These are phyloP conservation scores for Rhadina sibilatrix DNA, from an alignment of 2,113 vertebrate genomes.

Conservation along the genomic window DNA sequence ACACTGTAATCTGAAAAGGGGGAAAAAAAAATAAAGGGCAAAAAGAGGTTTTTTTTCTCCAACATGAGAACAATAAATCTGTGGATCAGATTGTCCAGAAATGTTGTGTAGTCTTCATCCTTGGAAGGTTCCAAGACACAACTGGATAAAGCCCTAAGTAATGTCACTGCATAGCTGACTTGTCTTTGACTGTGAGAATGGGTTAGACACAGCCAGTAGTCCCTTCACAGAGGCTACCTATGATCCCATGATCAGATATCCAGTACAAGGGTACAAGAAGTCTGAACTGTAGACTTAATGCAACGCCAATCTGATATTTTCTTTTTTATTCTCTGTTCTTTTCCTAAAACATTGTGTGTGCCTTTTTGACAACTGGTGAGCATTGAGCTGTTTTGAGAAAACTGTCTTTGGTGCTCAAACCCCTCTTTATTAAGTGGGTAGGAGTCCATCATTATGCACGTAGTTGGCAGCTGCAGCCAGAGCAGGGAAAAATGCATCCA, in stretches of 20 bases:
- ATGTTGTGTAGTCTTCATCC: not conserved
- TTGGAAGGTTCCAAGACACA: not conserved
- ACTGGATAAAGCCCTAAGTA: not conserved
- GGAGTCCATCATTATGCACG: not conserved
- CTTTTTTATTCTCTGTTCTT: not conserved
- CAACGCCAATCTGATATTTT: not conserved
- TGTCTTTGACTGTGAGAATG: not conserved
- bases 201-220: not conserved
- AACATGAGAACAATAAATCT: not conserved
- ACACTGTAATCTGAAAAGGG: not conserved
- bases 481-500: too few relatives aligned
- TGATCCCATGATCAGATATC: not conserved
- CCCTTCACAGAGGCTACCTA: not conserved
- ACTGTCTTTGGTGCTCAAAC: not conserved
- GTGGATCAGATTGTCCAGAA: not conserved
- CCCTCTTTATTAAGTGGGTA: not conserved
- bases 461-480: not conserved
- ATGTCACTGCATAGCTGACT: not conserved
- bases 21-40: not conserved
- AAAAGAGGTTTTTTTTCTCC: not conserved
- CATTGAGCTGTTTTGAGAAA: not conserved
- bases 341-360: not conserved
- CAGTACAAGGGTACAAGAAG: not conserved
- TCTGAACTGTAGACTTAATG: not conserved
- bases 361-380: not conserved